phyloP scores from a whole-genome alignment of 2,888 invertebrate species.

The Sinodicranocentrus sp. region DNA sequence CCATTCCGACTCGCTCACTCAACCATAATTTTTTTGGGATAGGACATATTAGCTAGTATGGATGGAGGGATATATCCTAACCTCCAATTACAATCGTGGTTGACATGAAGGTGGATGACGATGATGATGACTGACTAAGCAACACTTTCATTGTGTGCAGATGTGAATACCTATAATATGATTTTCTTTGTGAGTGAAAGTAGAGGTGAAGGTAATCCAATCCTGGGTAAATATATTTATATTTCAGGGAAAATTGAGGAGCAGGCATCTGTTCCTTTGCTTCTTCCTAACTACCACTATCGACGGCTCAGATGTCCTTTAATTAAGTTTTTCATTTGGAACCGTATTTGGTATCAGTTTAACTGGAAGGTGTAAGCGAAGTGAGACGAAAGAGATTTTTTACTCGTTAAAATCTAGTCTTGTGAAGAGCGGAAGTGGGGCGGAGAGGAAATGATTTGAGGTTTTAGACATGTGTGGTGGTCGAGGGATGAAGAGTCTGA shows the following conservation, averaged over 20 bases:
- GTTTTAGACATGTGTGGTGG: not conserved
- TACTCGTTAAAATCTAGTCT: slow-evolving; percentile 55
- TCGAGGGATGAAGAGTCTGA: not conserved
- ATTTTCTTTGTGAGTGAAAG: not conserved
- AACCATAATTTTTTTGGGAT: slow-evolving; percentile 22
- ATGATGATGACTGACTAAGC: no score
- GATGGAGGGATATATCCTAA: not conserved
- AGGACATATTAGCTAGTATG: not conserved
- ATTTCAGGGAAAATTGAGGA: not conserved
- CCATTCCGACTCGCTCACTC: slow-evolving; percentile 41
- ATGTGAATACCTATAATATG: not conserved
- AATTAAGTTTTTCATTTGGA: slow-evolving; percentile 54
- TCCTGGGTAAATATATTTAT: slow-evolving; percentile 27
- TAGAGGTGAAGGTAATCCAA: slow-evolving; percentile 28
- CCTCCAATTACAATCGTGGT: slow-evolving; percentile 49
- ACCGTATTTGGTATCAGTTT: not conserved
- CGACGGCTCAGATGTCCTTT: slow-evolving; percentile 59
- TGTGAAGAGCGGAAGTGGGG: not conserved
- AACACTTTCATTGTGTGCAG: no score
- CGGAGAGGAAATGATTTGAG: no score
- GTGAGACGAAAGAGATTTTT: slow-evolving; percentile 5
- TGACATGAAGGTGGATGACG: not conserved
- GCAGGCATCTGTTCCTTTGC: not conserved
- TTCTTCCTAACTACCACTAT: not conserved
- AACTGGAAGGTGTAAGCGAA: not conserved